Evolutionary conservation across 2,888 invertebrate species (phyloP).

Genomic region (Melanostoma mellinum): DNA sequence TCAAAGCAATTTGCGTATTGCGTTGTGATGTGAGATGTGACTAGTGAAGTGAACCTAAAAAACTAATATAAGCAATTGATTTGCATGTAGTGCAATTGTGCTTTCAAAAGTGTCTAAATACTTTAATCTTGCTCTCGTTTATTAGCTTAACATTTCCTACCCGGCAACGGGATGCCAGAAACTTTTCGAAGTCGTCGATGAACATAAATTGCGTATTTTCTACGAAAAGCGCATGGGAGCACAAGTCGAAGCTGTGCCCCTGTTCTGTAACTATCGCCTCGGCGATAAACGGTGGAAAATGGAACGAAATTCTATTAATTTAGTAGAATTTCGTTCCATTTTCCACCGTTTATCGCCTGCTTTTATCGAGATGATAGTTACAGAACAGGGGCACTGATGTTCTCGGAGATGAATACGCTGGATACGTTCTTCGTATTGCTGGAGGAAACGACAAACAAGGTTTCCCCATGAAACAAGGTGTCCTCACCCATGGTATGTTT

Average conservation of each 20-base stretch:
- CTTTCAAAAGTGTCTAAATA: conserved; percentile 43
- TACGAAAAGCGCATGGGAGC: conserved; percentile 99
- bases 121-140: conserved; percentile 53
- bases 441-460: conserved; percentile 99
- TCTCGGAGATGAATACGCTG: conserved; percentile 99
- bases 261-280: too few species aligned
- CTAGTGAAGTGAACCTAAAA: too few species aligned
- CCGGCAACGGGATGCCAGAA: conserved; percentile 99
- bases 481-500: conserved; percentile 91
- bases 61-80: too few species aligned
- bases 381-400: too few species aligned
- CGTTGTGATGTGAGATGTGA: too few species aligned
- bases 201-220: conserved; percentile 98
- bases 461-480: conserved; percentile 99
- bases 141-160: conserved; percentile 97
- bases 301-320: too few species aligned
- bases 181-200: conserved; percentile 98
- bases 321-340: too few species aligned
- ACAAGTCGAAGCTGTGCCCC: conserved; percentile 97
- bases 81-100: conserved; percentile 38
- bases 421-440: conserved; percentile 96
- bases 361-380: too few species aligned
- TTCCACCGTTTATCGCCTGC: too few species aligned
- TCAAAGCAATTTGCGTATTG: too few species aligned
- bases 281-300: too few species aligned